These are phyloP conservation scores for Neoaliturus tenellus DNA, from an alignment of 2,888 invertebrate genomes.

Conservation along the genomic window DNA sequence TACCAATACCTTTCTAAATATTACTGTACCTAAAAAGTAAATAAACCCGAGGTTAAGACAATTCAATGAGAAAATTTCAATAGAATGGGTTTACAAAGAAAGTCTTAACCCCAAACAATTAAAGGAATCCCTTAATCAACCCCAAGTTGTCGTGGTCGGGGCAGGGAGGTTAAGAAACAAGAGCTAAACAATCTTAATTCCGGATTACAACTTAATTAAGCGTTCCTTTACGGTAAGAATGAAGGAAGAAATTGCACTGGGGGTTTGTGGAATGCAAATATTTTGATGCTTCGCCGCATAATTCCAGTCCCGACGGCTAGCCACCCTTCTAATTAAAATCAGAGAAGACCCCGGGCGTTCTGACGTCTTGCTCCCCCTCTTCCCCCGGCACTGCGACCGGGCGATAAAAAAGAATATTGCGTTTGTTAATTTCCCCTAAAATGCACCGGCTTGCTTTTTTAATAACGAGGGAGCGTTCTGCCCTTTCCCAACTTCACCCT, in stretches of 20 bases:
- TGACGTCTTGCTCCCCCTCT: slow-evolving; percentile 27
- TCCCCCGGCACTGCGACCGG: slow-evolving; percentile 45
- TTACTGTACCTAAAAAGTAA: no score
- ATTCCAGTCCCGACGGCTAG: slow-evolving; percentile 18
- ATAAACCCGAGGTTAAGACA: no score
- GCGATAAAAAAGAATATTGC: slow-evolving; percentile 58
- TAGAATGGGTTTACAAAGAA: not conserved
- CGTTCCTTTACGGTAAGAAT: slow-evolving; percentile 7
- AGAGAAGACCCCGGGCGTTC: slow-evolving; percentile 1
- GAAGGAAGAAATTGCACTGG: not conserved
- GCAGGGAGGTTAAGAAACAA: slow-evolving; percentile 12
- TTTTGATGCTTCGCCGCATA: slow-evolving; percentile 37
- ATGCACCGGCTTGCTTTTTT: slow-evolving; percentile 58
- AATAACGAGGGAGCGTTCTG: slow-evolving; percentile 40
- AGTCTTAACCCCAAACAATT: slow-evolving; percentile 14
- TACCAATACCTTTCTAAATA: no score
- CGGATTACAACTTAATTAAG: slow-evolving; percentile 55
- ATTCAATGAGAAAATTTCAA: no score
- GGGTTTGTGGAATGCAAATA: slow-evolving; percentile 42
- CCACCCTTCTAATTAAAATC: slow-evolving; percentile 50
- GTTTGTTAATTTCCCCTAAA: slow-evolving; percentile 58
- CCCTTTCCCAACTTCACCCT: slow-evolving; percentile 32
- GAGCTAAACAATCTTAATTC: slow-evolving; percentile 51
- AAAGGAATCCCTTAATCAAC: slow-evolving; percentile 30
- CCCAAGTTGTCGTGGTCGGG: not conserved